phyloP scores from a whole-genome alignment of 2,113 vertebrate species.

The Calyptommatus sinebrachiatus region DNA sequence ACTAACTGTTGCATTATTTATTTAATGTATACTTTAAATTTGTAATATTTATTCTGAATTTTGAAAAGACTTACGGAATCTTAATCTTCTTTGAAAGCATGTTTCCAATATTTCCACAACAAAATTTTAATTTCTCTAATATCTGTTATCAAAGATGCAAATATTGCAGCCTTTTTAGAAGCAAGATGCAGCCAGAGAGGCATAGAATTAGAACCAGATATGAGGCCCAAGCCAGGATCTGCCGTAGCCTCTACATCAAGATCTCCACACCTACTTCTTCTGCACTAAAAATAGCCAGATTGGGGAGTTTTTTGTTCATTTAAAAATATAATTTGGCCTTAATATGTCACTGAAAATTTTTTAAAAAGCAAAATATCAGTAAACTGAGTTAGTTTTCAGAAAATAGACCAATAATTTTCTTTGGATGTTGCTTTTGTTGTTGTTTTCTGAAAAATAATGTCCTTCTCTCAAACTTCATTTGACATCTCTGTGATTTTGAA shows the following conservation, averaged over 20 bases:
- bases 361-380: conserved; percentile 34
- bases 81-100: background rate
- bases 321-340: background rate
- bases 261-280: background rate
- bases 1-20: background rate
- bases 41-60: background rate
- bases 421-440: conserved; percentile 57
- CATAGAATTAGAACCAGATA: background rate
- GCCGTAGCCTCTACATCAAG: background rate
- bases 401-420: conserved; percentile 51
- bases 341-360: conserved; percentile 16
- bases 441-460: conserved; percentile 71
- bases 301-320: background rate
- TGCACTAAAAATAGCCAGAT: background rate
- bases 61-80: background rate
- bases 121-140: background rate
- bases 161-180: background rate
- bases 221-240: background rate
- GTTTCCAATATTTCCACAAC: background rate
- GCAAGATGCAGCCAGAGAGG: background rate
- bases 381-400: conserved; percentile 31
- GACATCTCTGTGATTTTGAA: conserved; percentile 73
- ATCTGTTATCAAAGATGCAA: background rate
- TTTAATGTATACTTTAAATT: background rate
- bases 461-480: conserved; percentile 67